Conservation (phyloP, 1,140 invertebrate genomes). For the Drosophila littoralis region DNA sequence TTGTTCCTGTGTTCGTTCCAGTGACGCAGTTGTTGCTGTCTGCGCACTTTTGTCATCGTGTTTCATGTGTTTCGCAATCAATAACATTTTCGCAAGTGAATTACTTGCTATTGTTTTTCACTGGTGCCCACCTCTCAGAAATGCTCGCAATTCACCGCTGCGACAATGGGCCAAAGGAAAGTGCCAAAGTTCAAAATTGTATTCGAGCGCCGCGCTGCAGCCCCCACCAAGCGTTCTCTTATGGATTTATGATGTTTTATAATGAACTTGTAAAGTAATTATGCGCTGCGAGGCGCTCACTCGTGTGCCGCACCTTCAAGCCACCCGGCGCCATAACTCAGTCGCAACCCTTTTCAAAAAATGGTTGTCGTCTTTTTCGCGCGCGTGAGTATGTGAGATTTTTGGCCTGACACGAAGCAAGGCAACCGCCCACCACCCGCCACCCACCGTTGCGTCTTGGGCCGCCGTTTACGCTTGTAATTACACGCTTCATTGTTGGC, state of each 20-base stretch:
- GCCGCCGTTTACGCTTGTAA: conserved; percentile 79
- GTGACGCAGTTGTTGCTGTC: conserved; percentile 52
- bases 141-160: conserved; percentile 24
- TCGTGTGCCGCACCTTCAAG: conserved; percentile 40
- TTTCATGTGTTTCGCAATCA: conserved; percentile 68
- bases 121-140: conserved; percentile 11
- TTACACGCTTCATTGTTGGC: conserved; percentile 84
- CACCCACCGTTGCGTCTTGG: conserved; percentile 55
- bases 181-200: conserved; percentile 69
- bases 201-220: conserved; percentile 29
- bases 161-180: conserved; percentile 45
- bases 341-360: conserved; percentile 78
- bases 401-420: conserved; percentile 37
- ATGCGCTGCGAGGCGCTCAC: conserved; percentile 75
- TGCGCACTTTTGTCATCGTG: conserved; percentile 56
- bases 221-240: conserved; percentile 12
- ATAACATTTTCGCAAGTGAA: conserved; percentile 83
- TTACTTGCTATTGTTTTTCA: conserved; percentile 75
- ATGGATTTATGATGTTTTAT: conserved; percentile 84
- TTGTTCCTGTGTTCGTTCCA: conserved; percentile 29
- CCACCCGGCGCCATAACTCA: conserved; percentile 59
- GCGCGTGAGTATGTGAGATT: conserved; percentile 66
- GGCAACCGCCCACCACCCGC: conserved; percentile 3
- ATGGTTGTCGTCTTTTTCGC: conserved; percentile 64
- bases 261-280: conserved; percentile 85